Percentiles rank a stretch among this genome's conserved stretches.
Evolutionary conservation across 2,888 invertebrate species (phyloP).

Genomic region (Sphaerophoria taeniata): DNA sequence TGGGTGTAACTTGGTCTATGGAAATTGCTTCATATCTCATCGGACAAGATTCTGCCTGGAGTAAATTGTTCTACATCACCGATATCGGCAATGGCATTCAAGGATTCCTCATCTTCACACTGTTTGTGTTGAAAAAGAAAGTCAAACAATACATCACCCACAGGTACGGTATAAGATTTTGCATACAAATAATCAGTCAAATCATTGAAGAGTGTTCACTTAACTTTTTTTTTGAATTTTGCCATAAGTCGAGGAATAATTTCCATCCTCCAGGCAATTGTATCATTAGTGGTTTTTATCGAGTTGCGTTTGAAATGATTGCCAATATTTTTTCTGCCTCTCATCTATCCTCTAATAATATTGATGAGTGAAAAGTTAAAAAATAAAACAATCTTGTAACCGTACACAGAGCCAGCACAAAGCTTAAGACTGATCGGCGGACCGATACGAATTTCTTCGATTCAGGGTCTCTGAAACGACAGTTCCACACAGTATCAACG

Average conservation of each 20-base stretch:
- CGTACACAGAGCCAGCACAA: constrained; percentile 77
- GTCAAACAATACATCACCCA: constrained; percentile 81
- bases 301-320: constrained; percentile 42
- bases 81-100: constrained; percentile 86
- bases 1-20: constrained; percentile 93
- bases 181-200: background rate
- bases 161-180: constrained; percentile 77
- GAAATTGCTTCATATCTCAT: constrained; percentile 90
- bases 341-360: background rate
- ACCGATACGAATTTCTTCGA: constrained; percentile 79
- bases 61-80: constrained; percentile 81
- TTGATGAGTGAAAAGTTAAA: background rate
- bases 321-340: background rate
- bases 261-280: constrained; percentile 25
- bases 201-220: background rate
- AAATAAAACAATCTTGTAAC: constrained; percentile 46
- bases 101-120: constrained; percentile 85
- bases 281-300: constrained; percentile 19
- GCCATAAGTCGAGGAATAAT: constrained; percentile 26
- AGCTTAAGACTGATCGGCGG: constrained; percentile 78
- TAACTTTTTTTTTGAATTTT: constrained; percentile 11
- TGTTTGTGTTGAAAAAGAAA: constrained; percentile 86
- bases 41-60: constrained; percentile 80
- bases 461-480: constrained; percentile 77
- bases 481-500: constrained; percentile 79